These are phyloP conservation scores for Smittia sp. DNA, from an alignment of 2,888 invertebrate genomes.

Conservation along the genomic window DNA sequence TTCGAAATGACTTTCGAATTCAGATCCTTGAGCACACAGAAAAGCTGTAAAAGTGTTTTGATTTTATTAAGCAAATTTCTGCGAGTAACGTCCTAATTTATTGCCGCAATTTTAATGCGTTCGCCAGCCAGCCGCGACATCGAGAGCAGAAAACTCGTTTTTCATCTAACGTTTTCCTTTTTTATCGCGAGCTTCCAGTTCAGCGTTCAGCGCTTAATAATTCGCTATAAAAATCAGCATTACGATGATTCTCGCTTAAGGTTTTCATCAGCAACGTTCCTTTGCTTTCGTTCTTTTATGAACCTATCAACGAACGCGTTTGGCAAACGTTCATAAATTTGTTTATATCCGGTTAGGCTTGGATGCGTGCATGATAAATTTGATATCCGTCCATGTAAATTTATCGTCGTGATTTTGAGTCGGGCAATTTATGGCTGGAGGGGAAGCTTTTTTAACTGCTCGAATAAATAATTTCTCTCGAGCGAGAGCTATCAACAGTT, in stretches of 20 bases:
- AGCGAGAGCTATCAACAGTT: conserved; percentile 9
- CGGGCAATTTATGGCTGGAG: background rate
- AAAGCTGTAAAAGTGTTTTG: conserved; percentile 10
- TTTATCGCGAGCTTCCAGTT: conserved; percentile 6
- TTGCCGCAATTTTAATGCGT: conserved; percentile 16
- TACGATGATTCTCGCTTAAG: conserved; percentile 4
- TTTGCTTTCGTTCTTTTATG: background rate
- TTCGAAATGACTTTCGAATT: conserved; percentile 7
- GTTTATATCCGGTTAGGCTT: background rate
- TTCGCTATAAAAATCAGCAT: conserved; percentile 18
- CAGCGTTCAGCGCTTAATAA: background rate
- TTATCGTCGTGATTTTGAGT: conserved; percentile 1
- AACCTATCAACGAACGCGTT: conserved; percentile 2
- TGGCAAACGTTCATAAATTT: background rate
- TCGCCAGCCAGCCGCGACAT: background rate
- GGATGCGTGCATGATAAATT: conserved; percentile 15
- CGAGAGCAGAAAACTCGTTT: no score
- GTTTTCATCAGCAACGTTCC: background rate
- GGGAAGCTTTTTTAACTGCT: background rate
- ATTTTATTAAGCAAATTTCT: conserved; percentile 12
- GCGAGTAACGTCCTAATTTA: conserved; percentile 9
- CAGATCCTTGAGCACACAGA: background rate
- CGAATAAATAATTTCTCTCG: conserved; percentile 16
- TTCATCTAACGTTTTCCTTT: background rate
- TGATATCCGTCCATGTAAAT: conserved; percentile 9